Percentiles rank a stretch among this genome's conserved stretches.
Evolutionary conservation across 1,140 invertebrate species (phyloP).

Genomic region (Hesperophylax magnus): DNA sequence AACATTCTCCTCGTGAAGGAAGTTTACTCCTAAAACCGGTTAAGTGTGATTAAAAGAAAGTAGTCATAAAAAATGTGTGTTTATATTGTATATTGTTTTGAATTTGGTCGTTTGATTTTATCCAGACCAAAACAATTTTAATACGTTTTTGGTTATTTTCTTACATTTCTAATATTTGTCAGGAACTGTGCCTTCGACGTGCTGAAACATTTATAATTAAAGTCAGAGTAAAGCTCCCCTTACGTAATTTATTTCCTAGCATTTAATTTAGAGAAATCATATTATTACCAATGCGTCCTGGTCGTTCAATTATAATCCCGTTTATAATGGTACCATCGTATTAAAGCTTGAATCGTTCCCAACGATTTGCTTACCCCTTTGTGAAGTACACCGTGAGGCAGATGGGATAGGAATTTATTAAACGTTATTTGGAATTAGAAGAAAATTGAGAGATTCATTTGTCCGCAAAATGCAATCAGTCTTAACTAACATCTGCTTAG

Average conservation of each 20-base stretch:
- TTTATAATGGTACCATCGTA: constrained; percentile 29
- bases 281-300: constrained; percentile 32
- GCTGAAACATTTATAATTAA: no score
- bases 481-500: background rate
- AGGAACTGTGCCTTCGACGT: background rate
- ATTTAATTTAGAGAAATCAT: constrained; percentile 29
- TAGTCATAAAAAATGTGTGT: no score
- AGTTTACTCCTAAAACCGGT: no score
- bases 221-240: no score
- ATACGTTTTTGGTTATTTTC: no score
- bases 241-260: constrained; percentile 19
- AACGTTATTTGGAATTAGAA: constrained; percentile 52
- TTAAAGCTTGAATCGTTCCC: constrained; percentile 36
- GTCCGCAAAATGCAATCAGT: constrained; percentile 2
- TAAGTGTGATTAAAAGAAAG: no score
- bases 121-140: no score
- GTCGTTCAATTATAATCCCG: constrained; percentile 44
- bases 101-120: no score
- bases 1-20: no score
- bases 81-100: no score
- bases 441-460: constrained; percentile 53
- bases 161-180: background rate
- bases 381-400: background rate
- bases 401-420: constrained; percentile 46
- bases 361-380: constrained; percentile 27